Percentiles rank a stretch among this genome's conserved stretches.
Evolutionary conservation across 2,888 invertebrate species (phyloP).

Genomic region (Campoplex nolae): DNA sequence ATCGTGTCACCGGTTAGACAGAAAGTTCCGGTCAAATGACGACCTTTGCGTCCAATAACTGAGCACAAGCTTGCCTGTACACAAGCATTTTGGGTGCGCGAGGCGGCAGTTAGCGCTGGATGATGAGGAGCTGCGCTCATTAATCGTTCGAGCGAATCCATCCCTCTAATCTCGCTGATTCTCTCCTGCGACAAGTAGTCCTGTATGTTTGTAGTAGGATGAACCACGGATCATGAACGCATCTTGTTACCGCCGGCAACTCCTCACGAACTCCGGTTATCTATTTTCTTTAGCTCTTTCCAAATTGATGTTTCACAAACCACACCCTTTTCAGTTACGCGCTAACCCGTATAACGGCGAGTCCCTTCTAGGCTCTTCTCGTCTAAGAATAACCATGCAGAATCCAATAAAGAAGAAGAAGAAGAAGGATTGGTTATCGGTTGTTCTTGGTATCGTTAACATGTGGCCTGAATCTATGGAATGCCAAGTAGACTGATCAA

Average conservation of each 20-base stretch:
- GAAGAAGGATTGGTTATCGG: slow-evolving; percentile 11
- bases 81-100: slow-evolving; percentile 88
- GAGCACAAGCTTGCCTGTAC: slow-evolving; percentile 91
- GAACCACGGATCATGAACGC: background rate
- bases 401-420: slow-evolving; percentile 20
- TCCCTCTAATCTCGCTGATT: slow-evolving; percentile 82
- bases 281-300: background rate
- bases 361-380: background rate
- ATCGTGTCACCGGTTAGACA: slow-evolving; percentile 96
- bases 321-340: background rate
- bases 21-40: slow-evolving; percentile 95
- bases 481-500: slow-evolving; percentile 52
- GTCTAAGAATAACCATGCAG: background rate
- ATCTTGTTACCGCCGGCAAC: background rate
- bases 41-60: slow-evolving; percentile 91
- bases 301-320: slow-evolving; percentile 7
- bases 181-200: slow-evolving; percentile 41
- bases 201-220: background rate
- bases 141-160: slow-evolving; percentile 94
- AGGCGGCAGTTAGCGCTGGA: slow-evolving; percentile 88
- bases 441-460: slow-evolving; percentile 25
- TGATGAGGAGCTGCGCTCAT: slow-evolving; percentile 90
- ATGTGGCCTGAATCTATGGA: slow-evolving; percentile 57
- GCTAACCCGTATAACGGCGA: background rate
- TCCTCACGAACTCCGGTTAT: background rate